These are phyloP conservation scores for Callaeas wilsoni DNA, from an alignment of 2,113 vertebrate species.

Conservation along the genomic window DNA sequence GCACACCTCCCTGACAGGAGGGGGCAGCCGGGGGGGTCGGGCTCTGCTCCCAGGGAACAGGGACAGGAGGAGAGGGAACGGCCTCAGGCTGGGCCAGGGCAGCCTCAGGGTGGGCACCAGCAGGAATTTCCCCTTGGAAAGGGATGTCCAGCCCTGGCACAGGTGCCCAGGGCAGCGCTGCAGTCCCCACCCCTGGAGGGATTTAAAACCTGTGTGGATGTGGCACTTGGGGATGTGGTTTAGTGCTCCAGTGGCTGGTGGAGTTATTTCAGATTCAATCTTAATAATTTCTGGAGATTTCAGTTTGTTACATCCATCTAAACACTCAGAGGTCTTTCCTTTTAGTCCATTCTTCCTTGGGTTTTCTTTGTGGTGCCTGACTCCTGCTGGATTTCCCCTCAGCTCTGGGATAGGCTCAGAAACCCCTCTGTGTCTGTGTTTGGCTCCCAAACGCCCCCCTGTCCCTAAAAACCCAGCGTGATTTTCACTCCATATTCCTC, in stretches of 20 bases:
- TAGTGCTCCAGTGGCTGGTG: neutral
- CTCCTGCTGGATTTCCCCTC: neutral
- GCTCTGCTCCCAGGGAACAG: neutral
- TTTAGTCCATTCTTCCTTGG: neutral
- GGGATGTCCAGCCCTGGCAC: neutral
- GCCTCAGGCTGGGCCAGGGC: neutral
- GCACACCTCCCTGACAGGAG: neutral
- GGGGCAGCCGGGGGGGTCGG: neutral
- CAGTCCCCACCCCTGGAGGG: neutral
- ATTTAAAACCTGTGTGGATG: fast-evolving
- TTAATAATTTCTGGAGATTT: neutral
- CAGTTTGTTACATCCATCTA: fast-evolving
- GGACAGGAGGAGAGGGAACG: neutral
- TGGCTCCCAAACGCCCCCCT: fast-evolving
- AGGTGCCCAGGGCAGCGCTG: neutral
- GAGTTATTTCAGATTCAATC: neutral
- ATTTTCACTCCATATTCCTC: neutral
- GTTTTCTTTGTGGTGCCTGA: fast-evolving
- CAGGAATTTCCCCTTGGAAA: neutral
- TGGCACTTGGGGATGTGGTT: neutral
- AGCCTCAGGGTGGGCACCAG: no score
- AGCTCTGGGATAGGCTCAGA: neutral
- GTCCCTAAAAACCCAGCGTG: neutral
- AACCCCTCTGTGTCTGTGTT: neutral
- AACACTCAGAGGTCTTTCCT: neutral